Evolutionary conservation across 2,113 vertebrate genomes (phyloP), one percentile per base, ranked within the genome.

Genomic region (Ornithorhynchus anatinus): DNA sequence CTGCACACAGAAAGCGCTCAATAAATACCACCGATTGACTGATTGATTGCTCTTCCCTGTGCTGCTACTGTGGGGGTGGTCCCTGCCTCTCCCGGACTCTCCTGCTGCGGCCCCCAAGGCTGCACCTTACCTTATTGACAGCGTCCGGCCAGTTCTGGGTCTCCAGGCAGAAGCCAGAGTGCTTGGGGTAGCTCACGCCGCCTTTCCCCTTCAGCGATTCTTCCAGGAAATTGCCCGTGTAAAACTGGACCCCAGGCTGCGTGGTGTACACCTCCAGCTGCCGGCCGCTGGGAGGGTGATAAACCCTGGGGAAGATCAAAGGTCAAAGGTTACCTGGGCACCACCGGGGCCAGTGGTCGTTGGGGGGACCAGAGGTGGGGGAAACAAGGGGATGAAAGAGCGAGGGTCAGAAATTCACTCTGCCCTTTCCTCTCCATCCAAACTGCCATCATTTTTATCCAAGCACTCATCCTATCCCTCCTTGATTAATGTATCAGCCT

Each of bases 131-230:
- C 97, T 96, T 92, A 83, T 98, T 98, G 61, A 99, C 79, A 0
- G 97, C 95, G 9, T 99, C 92, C 0, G 97, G 98, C 97, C 98
- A 99, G 80, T 92, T 95, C 87, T 99, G 97, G 2, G 96, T 96
- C 92, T 99, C 97, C 15, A 99, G 87, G 73, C 97, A 99, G 85
- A 99, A 94, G 17, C 94, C 94, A 0, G 95, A 94, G 89, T 99
- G 98, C 77, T 94, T 97, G 59, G 87, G 73, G 59, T 99, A 99
- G 0, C 37, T 10, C 0, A 61, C 50, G 4, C 89, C 92, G 0
- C 70, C 90, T 90, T 99, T 99, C 44, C 97, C 97, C 40, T 68
- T 80, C 33, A 96, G 59, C 0, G 93, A 94, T 29, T 95, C 95
- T 8, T 99, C 96, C 79, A 99, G 92, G 84, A 95, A 94, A 88